A percentile compares a stretch with the other conserved stretches of the same genome.
These are phyloP conservation scores for Papilio gigon DNA, from an alignment of 2,888 invertebrate genomes.

Conservation along the genomic window DNA sequence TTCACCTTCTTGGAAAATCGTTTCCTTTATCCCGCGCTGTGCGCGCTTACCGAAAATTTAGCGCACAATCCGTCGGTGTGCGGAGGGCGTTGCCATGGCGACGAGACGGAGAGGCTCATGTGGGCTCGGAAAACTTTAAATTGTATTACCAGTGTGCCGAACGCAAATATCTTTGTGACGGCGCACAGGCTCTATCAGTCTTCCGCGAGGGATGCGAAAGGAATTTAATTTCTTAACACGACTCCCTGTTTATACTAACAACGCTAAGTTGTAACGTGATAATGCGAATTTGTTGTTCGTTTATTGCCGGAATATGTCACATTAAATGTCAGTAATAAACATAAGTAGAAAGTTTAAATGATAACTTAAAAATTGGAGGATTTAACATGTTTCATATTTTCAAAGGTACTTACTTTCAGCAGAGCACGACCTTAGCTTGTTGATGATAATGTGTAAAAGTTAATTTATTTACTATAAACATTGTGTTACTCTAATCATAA, in stretches of 20 bases:
- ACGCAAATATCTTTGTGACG: constrained; percentile 67
- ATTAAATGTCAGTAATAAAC: background rate
- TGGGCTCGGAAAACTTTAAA: constrained; percentile 79
- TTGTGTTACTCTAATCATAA: background rate
- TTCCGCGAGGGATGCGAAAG: constrained; percentile 49
- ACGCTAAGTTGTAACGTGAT: constrained; percentile 15
- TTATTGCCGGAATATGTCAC: background rate
- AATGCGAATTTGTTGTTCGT: constrained; percentile 5
- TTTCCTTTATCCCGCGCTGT: constrained; percentile 74
- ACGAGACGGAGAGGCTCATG: constrained; percentile 77
- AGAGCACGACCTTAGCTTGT: too few species aligned
- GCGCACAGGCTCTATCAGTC: constrained; percentile 56
- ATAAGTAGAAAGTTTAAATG: background rate
- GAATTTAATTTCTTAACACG: constrained; percentile 44
- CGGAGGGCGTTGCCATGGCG: constrained; percentile 76
- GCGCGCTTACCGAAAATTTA: constrained; percentile 75
- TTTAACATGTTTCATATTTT: too few species aligned
- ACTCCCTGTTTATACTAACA: background rate
- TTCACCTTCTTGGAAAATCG: constrained; percentile 79
- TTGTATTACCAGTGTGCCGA: constrained; percentile 73
- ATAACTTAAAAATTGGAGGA: too few species aligned
- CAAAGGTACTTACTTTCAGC: too few species aligned
- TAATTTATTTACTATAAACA: background rate
- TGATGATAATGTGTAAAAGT: too few species aligned
- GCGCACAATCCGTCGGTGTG: constrained; percentile 57